Percentiles rank a stretch among this genome's conserved stretches.
phyloP scores from a whole-genome alignment of 2,797 vertebrate species.

The Notolepis coatsorum region DNA sequence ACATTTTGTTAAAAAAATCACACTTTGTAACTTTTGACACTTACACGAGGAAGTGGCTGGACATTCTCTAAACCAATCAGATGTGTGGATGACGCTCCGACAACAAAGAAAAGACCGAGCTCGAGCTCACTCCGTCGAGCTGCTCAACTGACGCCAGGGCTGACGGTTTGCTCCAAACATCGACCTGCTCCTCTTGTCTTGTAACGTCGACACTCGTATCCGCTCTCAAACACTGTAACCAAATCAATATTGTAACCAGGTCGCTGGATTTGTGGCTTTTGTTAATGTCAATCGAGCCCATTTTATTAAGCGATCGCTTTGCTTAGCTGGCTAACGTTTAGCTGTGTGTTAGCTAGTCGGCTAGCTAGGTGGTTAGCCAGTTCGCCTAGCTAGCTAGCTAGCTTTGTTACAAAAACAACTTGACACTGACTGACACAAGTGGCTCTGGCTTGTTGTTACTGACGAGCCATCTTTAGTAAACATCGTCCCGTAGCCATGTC shows the following conservation, averaged over 20 bases:
- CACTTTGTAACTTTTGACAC: slow-evolving; percentile 45
- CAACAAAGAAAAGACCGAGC: slow-evolving; percentile 89
- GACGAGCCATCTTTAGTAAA: slow-evolving; percentile 64
- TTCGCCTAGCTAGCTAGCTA: slow-evolving; percentile 66
- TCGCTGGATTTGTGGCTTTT: slow-evolving; percentile 25
- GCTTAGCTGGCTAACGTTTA: slow-evolving; percentile 57
- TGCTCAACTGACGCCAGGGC: slow-evolving; percentile 27
- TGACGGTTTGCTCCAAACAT: slow-evolving; percentile 3
- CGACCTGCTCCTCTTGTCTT: slow-evolving; percentile 15
- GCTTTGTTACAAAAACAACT: slow-evolving; percentile 56
- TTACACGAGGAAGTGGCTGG: slow-evolving; percentile 78
- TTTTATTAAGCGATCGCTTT: slow-evolving; percentile 38
- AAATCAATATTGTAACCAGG: background rate
- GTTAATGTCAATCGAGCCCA: slow-evolving; percentile 64
- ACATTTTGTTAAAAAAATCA: no score
- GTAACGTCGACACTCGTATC: background rate
- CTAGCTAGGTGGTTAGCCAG: slow-evolving; percentile 55
- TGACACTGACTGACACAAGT: slow-evolving; percentile 66
- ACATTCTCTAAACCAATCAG: slow-evolving; percentile 79
- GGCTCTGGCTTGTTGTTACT: slow-evolving; percentile 65
- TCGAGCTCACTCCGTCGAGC: slow-evolving; percentile 63
- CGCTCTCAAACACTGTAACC: background rate
- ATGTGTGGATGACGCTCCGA: slow-evolving; percentile 70
- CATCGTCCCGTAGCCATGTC: slow-evolving; percentile 75
- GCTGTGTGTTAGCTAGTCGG: slow-evolving; percentile 63